Percentiles rank a stretch among this genome's conserved stretches.
Evolutionary conservation across 2,113 vertebrate species (phyloP).

Genomic region (Platycercus adscitus): DNA sequence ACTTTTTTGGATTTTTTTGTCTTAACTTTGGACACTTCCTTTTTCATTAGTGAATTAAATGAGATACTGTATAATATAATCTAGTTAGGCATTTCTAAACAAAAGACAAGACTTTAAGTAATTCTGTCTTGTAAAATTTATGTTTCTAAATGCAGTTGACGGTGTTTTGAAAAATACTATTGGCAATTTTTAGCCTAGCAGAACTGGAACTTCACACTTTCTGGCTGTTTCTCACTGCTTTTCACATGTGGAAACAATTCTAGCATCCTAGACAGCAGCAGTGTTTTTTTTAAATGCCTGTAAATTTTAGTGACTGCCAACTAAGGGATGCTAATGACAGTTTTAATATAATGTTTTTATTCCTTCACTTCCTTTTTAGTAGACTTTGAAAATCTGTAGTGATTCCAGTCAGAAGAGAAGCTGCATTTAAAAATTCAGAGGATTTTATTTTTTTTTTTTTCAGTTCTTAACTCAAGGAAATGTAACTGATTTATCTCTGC

Average conservation of each 20-base stretch:
- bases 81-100: not conserved
- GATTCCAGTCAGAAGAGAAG: not conserved
- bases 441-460: not conserved
- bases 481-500: not conserved
- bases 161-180: not conserved
- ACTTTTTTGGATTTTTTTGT: not conserved
- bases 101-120: not conserved
- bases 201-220: not conserved
- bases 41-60: not conserved
- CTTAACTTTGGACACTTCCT: not conserved
- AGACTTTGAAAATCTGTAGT: not conserved
- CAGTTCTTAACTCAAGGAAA: not conserved
- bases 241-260: slow-evolving; percentile 51
- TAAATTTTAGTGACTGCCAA: slow-evolving; percentile 38
- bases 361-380: not conserved
- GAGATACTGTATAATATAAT: not conserved
- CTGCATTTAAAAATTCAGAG: not conserved
- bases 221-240: not conserved
- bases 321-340: not conserved
- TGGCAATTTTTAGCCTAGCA: not conserved
- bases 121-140: not conserved
- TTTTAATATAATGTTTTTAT: not conserved
- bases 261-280: slow-evolving; percentile 27
- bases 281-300: not conserved
- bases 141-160: not conserved